These are phyloP conservation scores for Neogobius melanostomus DNA, from an alignment of 2,113 vertebrate genomes.

Conservation along the genomic window DNA sequence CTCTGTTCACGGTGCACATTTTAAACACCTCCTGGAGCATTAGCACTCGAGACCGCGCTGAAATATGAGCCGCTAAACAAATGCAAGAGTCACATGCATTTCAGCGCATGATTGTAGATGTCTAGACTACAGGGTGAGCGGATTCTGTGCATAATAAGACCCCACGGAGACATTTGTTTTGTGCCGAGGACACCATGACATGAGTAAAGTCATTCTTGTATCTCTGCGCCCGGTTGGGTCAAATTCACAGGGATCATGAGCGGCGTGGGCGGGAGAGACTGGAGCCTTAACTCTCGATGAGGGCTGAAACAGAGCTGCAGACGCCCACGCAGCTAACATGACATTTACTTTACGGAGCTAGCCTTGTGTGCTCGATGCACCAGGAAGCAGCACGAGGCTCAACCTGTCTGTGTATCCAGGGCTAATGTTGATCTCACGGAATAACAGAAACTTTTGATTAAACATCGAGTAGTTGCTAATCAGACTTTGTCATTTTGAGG, in stretches of 20 bases:
- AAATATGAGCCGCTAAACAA: background rate
- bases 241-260: background rate
- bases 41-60: background rate
- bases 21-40: background rate
- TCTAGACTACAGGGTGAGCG: too few species aligned
- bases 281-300: background rate
- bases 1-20: background rate
- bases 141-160: background rate
- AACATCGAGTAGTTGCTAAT: background rate
- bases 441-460: background rate
- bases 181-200: too few species aligned
- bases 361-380: background rate
- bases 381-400: background rate
- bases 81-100: background rate
- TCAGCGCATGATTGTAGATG: background rate
- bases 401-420: background rate
- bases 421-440: background rate
- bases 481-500: too few species aligned
- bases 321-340: background rate
- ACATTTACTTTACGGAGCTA: constrained; percentile 2
- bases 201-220: background rate
- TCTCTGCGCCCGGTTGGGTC: background rate
- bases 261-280: background rate
- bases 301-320: background rate
- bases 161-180: too few species aligned